Conservation (phyloP, 2,797 vertebrate species). For the Tenualosa ilisha region DNA sequence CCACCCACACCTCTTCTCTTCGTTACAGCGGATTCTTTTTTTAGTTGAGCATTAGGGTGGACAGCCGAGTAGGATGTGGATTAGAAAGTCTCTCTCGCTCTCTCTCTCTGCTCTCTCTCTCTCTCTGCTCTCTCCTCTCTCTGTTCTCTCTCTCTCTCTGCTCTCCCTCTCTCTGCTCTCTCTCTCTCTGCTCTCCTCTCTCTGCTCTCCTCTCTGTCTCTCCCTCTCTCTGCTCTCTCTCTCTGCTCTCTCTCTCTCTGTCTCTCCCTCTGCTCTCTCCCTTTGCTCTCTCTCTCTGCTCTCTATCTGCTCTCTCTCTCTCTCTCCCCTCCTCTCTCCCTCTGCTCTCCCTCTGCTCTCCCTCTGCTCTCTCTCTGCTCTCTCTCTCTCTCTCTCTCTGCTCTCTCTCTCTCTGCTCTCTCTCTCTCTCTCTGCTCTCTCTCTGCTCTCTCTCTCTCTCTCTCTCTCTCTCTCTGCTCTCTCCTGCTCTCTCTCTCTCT, state of each 20-base stretch:
- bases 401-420: no score
- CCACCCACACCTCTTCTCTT: background rate
- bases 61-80: slow-evolving; percentile 48
- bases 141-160: background rate
- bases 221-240: no score
- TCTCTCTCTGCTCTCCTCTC: background rate
- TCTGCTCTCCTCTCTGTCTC: no score
- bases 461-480: no score
- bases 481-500: background rate
- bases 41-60: slow-evolving; percentile 28
- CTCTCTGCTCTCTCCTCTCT: no score
- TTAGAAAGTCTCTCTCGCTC: slow-evolving; percentile 29
- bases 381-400: background rate
- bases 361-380: background rate
- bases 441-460: background rate
- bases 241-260: background rate
- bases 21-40: background rate
- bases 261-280: background rate
- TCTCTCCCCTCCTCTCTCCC: no score
- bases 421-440: no score
- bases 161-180: no score
- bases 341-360: no score
- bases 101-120: background rate
- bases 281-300: no score
- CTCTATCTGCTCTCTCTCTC: slow-evolving; percentile 1